phyloP scores from a whole-genome alignment of 2,113 vertebrate species.

The Rhinogobius similis region DNA sequence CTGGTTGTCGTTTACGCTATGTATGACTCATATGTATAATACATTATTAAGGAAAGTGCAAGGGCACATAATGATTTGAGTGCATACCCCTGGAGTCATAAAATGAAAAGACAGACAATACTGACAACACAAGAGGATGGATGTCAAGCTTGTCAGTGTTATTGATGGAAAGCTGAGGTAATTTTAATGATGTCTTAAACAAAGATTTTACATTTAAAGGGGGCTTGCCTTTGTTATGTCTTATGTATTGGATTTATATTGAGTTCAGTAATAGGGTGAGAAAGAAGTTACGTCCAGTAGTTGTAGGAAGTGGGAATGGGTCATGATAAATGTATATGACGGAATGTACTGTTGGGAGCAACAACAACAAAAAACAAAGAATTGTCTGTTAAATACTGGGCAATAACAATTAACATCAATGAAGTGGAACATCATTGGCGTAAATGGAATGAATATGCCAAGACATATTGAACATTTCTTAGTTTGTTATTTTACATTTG shows the following conservation, averaged over 20 bases:
- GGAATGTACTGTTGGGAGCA: neutral
- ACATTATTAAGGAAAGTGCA: constrained; percentile 32
- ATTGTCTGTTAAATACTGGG: too few species aligned
- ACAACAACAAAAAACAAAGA: neutral
- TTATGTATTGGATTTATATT: neutral
- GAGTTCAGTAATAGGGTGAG: neutral
- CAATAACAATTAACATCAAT: too few species aligned
- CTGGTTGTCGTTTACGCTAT: neutral
- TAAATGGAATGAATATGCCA: too few species aligned
- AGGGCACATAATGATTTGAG: constrained; percentile 12
- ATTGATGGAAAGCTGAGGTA: neutral
- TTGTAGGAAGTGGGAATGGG: too few species aligned
- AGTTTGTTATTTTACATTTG: too few species aligned
- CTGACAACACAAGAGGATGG: neutral
- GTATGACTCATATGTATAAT: constrained; percentile 43
- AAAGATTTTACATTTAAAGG: neutral
- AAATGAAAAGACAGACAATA: neutral
- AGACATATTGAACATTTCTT: too few species aligned
- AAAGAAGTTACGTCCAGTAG: neutral
- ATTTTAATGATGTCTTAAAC: neutral
- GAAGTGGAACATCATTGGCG: too few species aligned
- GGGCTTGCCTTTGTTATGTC: neutral
- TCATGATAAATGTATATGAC: neutral
- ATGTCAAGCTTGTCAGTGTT: neutral
- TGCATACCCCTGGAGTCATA: neutral